Conservation (phyloP, 2,797 vertebrate genomes). For the Anas flavirostris region DNA sequence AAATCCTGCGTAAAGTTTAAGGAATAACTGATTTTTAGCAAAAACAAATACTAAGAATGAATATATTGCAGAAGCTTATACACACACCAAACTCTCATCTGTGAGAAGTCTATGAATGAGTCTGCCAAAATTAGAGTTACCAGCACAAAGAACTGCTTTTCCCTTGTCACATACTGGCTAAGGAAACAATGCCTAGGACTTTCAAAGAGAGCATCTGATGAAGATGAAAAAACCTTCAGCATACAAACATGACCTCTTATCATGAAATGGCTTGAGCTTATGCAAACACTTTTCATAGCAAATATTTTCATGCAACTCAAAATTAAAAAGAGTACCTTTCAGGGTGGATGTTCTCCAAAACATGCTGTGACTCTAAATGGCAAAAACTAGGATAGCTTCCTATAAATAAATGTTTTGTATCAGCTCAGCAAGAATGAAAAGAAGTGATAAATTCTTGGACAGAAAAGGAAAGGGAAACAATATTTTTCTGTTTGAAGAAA, state of each 20-base stretch:
- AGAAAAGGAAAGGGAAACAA: conserved; percentile 53
- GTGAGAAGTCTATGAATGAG: background rate
- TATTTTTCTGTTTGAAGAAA: conserved; percentile 30
- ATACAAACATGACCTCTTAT: background rate
- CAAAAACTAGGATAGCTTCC: background rate
- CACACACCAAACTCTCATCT: background rate
- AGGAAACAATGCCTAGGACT: background rate
- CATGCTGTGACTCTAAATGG: background rate
- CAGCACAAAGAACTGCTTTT: background rate
- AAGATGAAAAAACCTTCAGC: background rate
- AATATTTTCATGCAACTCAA: background rate
- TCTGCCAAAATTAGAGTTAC: background rate
- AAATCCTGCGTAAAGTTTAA: background rate
- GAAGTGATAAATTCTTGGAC: conserved; percentile 43
- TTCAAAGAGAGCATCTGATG: background rate
- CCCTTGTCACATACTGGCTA: background rate
- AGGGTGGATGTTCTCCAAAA: background rate
- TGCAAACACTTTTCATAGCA: background rate
- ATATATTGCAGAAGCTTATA: background rate
- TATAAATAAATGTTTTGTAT: background rate
- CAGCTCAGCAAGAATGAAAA: conserved; percentile 38
- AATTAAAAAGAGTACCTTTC: background rate
- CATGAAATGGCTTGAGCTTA: background rate
- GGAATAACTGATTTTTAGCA: background rate
- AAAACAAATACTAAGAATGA: background rate